Evolutionary conservation across 2,113 vertebrate species (phyloP), one percentile per base, ranked within the genome.

Genomic region (Callospermophilus lateralis): DNA sequence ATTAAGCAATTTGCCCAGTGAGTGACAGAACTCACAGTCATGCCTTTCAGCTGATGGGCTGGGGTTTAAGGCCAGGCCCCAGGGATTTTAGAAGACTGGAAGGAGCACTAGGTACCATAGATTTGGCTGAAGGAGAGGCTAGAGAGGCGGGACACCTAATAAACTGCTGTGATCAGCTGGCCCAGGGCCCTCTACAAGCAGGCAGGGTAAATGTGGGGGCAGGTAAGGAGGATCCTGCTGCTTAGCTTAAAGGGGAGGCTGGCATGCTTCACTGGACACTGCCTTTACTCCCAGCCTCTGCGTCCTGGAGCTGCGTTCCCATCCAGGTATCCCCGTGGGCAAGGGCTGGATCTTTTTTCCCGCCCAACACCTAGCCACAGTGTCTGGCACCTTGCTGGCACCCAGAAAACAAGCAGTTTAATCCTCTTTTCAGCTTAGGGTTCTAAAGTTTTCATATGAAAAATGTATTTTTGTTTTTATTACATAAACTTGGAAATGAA

Each of bases 401-500:
- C 51, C 74, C 20, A 68, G 65, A 42, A 94, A 90, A 42, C 22
- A 45, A 51, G 34, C 34, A 32, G 32, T 13, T 55, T 55, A 39
- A 63, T 9, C 45, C 26, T 83, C 83, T 73, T 78, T 79, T 63
- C 34, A 70, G 61, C 24, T 87, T 87, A 73, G 70, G 76, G 55
- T 65, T 78, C 74, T 93, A 39, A 96, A 81, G 11, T 45, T 84
- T 91, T 86, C 84, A 39, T 48, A 89, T 77, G 22, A 95, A 89
- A 83, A 28, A 79, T 89, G 89, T 63, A 61, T 24, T 93, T 94
- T 92, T 70, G 19, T 68, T 94, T 83, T 74, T 51, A 72, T 93
- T 55, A 83, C 12, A 51, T 6, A 70, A 39, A 93, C 37, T 79
- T 86, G 58, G 70, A 58, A 91, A 89, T 22, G 61, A 90, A 88